Evolutionary conservation across 2,113 vertebrate genomes (phyloP).

Genomic region (Anseranas semipalmata): DNA sequence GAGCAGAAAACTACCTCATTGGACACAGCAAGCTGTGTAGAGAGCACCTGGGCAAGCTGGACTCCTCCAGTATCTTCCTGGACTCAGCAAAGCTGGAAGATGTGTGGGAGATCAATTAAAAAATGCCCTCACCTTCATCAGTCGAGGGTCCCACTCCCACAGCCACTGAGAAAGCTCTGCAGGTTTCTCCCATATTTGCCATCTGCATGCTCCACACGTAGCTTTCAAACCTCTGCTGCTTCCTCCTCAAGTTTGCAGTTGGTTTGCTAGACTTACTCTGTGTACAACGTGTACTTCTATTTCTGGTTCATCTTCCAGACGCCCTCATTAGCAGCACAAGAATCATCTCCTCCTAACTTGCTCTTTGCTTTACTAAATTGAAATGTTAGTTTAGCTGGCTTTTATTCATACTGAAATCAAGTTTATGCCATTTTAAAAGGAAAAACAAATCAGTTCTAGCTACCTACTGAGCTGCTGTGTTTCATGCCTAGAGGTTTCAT

Average conservation of each 20-base stretch:
- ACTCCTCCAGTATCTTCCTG: background rate
- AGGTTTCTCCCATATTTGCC: fast-evolving
- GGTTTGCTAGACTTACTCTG: background rate
- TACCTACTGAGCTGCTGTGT: background rate
- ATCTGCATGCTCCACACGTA: fast-evolving
- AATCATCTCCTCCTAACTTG: background rate
- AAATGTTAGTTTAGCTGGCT: background rate
- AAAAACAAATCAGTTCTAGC: background rate
- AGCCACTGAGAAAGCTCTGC: background rate
- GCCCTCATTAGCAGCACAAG: background rate
- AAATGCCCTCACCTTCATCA: background rate
- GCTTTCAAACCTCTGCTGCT: background rate
- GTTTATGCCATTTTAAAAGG: background rate
- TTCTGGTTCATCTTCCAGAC: background rate
- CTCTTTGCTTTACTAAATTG: background rate
- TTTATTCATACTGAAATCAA: background rate
- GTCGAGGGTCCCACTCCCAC: fast-evolving
- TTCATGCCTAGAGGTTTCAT: background rate
- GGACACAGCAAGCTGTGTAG: background rate
- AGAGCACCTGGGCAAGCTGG: background rate
- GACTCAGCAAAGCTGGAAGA: background rate
- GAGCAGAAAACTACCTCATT: background rate
- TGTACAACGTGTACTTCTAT: background rate
- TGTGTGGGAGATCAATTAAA: background rate
- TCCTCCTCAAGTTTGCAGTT: background rate